Evolutionary conservation across 2,113 vertebrate species (phyloP), one percentile per base, ranked within the genome.

Genomic region (Etheostoma spectabile): DNA sequence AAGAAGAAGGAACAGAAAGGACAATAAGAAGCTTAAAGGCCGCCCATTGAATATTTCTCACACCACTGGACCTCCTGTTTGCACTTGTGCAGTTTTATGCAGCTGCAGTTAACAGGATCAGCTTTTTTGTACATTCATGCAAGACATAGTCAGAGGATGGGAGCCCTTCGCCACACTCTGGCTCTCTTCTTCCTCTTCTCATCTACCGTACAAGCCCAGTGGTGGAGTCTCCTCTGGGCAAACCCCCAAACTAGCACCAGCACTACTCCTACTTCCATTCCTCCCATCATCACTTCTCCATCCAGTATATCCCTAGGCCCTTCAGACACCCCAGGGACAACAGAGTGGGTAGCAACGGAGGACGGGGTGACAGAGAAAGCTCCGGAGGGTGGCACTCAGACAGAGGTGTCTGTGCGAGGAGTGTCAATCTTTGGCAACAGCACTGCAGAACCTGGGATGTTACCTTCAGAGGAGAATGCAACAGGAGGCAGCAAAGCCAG

Each of bases 141-240:
- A 24, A 13, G 21, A 30, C 59, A 8, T 3, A 38, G 33, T 46
- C 5, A 55, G 59, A 90, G 53, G 80, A 95, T 94, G 94, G 88
- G 75, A 69, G 75, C 49, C 42, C 14, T 84, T 76, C 53, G 53
- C 16, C 62, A 88, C 46, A 79, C 53, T 33, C 52, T 91, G 0
- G 46, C 51, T 16, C 45, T 90, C 65, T 30, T 91, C 65, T 21
- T 93, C 52, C 80, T 95, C 76, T 16, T 90, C 70, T 82, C 72
- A 13, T 79, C 63, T 63, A 82, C 86, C 1, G 78, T 61, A 14
- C 69, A 22, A 51, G 88, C 91, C 46, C 95, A 94, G 77, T 95
- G 93, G 95, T 95, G 91, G 92, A 79, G 46, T 67, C 78, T 87
- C 0, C 1, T 93, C 11, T 95, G 90, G 92, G 61, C 33, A 3